Evolutionary conservation across 2,113 vertebrate species (phyloP).

Genomic region (Takifugu bimaculatus): DNA sequence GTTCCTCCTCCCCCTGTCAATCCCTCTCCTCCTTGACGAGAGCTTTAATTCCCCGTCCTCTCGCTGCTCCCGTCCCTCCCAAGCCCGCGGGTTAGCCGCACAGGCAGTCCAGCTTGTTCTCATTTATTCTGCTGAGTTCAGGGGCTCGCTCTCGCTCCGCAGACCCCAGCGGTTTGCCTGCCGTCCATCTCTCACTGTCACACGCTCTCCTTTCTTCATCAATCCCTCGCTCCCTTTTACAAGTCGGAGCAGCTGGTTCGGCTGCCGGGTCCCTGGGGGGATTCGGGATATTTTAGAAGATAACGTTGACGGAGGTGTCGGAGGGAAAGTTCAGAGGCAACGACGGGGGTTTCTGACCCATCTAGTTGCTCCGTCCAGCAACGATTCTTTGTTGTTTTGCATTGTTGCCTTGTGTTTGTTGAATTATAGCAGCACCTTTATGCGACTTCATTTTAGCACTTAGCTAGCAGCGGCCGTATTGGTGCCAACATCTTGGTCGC

Average conservation of each 20-base stretch:
- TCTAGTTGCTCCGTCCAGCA: too few species aligned
- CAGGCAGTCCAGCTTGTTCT: conserved; percentile 71
- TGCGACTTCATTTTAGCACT: too few species aligned
- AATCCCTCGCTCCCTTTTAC: conserved; percentile 55
- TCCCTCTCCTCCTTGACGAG: conserved; percentile 56
- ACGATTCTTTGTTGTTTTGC: too few species aligned
- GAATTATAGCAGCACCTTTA: too few species aligned
- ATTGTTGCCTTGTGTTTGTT: too few species aligned
- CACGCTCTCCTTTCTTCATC: conserved; percentile 52
- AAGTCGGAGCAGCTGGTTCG: conserved; percentile 70
- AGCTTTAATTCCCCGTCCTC: conserved; percentile 53
- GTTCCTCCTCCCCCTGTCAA: conserved; percentile 63
- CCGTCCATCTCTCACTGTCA: conserved; percentile 46
- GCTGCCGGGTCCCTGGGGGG: conserved; percentile 65
- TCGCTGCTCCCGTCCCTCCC: conserved; percentile 25
- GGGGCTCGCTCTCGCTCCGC: conserved; percentile 46
- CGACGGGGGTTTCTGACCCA: background rate
- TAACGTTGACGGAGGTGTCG: conserved; percentile 68
- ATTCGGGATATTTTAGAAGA: conserved; percentile 66
- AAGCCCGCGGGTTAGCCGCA: conserved; percentile 36
- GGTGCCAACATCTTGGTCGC: too few species aligned
- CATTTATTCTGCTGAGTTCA: conserved; percentile 54
- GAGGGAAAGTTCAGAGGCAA: conserved; percentile 47
- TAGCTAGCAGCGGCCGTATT: too few species aligned
- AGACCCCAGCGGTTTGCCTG: conserved; percentile 31